Conservation (phyloP, 2,797 vertebrate species). For the Malacoraja senta region DNA sequence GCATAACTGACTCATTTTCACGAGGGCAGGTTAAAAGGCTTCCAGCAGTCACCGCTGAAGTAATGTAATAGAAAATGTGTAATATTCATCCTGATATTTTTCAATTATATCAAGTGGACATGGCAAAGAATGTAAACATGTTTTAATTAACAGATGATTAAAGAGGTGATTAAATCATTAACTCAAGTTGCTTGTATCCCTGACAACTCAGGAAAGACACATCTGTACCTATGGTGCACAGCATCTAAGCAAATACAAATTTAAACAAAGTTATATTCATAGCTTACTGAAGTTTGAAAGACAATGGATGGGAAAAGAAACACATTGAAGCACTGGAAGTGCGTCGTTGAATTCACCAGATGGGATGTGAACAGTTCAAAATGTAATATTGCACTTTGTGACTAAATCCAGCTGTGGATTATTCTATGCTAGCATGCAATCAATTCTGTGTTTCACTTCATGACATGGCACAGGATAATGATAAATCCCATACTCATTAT, state of each 20-base stretch:
- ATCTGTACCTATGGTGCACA: background rate
- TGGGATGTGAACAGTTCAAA: background rate
- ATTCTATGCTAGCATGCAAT: background rate
- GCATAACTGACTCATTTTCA: background rate
- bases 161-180: background rate
- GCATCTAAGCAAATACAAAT: background rate
- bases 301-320: background rate
- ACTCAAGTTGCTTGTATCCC: background rate
- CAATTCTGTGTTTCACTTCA: background rate
- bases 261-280: background rate
- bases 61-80: background rate
- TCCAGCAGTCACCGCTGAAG: background rate
- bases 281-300: too few species aligned
- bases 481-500: background rate
- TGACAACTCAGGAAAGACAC: background rate
- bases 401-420: background rate
- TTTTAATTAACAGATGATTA: background rate
- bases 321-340: background rate
- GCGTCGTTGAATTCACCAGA: background rate
- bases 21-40: background rate
- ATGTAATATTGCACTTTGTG: background rate
- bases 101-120: background rate
- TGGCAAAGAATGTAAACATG: background rate
- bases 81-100: background rate
- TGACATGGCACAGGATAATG: background rate